Evolutionary conservation across 2,797 vertebrate species (phyloP).

Genomic region (Anguilla obscura): DNA sequence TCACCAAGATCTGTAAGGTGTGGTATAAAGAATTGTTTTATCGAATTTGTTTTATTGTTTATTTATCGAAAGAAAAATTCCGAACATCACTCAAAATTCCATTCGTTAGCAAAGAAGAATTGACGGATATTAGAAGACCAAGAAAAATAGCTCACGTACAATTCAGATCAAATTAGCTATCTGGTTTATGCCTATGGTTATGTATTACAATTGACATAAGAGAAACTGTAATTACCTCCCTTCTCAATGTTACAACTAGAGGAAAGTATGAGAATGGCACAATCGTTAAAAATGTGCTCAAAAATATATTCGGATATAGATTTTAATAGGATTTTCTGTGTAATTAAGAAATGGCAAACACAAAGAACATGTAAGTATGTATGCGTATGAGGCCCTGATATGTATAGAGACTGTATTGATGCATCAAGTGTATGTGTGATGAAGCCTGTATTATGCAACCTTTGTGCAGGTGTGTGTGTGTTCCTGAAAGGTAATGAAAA

Average conservation of each 20-base stretch:
- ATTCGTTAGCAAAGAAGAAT: background rate
- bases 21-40: too few relatives aligned
- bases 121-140: background rate
- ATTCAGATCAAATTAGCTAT: background rate
- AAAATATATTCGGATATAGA: background rate
- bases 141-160: background rate
- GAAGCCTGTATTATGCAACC: constrained; percentile 46
- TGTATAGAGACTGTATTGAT: background rate
- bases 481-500: constrained; percentile 47
- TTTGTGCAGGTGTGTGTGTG: constrained; percentile 38
- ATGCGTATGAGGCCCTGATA: background rate
- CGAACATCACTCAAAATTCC: background rate
- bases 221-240: background rate
- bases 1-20: too few relatives aligned
- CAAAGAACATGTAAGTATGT: constrained; percentile 8
- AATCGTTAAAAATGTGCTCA: background rate
- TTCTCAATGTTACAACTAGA: constrained; percentile 22
- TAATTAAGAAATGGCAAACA: background rate
- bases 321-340: background rate
- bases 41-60: too few relatives aligned
- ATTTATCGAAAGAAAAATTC: background rate
- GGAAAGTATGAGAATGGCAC: constrained; percentile 22
- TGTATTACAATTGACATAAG: background rate
- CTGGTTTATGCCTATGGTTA: background rate
- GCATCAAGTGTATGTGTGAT: constrained; percentile 36